Conservation (phyloP, 2,888 invertebrate species). For the Nemapogon koenigi region DNA sequence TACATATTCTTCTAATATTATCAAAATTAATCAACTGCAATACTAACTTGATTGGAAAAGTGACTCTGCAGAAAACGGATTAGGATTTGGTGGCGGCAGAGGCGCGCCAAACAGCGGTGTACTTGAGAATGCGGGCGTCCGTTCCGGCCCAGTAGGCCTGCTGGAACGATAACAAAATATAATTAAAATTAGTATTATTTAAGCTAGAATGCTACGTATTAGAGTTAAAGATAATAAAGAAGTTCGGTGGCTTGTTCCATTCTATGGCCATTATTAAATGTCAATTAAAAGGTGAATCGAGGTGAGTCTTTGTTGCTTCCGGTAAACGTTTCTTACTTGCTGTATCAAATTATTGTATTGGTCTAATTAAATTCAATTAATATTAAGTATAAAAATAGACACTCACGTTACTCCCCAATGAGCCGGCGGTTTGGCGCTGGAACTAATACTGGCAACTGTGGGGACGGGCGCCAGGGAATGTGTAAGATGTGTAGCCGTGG, state of each 20-base stretch:
- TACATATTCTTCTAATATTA: too few relatives aligned
- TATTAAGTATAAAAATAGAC: slow-evolving; percentile 17
- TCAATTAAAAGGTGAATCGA: too few relatives aligned
- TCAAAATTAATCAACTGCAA: slow-evolving; percentile 8
- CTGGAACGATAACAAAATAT: slow-evolving; percentile 29
- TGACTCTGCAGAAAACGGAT: slow-evolving; percentile 88
- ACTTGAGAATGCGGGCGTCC: slow-evolving; percentile 63
- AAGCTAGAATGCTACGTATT: too few relatives aligned
- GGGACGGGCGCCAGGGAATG: slow-evolving; percentile 58
- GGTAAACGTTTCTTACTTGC: too few relatives aligned
- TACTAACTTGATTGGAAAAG: slow-evolving; percentile 86
- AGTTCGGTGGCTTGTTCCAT: too few relatives aligned
- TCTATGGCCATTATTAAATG: too few relatives aligned
- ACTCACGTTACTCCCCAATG: slow-evolving; percentile 64
- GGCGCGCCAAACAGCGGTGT: slow-evolving; percentile 75
- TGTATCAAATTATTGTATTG: too few relatives aligned
- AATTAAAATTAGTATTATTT: too few relatives aligned
- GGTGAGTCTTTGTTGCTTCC: too few relatives aligned
- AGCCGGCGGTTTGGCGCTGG: slow-evolving; percentile 53
- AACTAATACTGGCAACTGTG: slow-evolving; percentile 56
- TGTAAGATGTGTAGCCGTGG: slow-evolving; percentile 46
- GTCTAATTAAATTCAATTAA: too few relatives aligned
- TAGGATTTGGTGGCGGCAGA: slow-evolving; percentile 71
- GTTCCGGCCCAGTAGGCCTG: slow-evolving; percentile 56
- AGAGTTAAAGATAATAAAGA: too few relatives aligned